phyloP scores from a whole-genome alignment of 2,113 vertebrate species.

The Podiceps cristatus region DNA sequence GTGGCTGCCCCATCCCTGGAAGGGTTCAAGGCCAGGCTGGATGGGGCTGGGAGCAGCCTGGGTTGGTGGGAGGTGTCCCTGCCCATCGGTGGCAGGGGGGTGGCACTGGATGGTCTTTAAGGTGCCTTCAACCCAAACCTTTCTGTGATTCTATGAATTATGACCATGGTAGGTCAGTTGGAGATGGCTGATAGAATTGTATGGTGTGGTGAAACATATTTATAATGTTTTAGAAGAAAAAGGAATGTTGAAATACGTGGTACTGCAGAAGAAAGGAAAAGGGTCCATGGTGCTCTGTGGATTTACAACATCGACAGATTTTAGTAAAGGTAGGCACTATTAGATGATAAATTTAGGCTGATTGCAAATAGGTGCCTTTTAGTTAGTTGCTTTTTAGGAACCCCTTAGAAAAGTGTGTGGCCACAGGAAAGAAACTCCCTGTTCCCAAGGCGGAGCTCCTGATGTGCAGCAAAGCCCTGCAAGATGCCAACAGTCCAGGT shows the following conservation, averaged over 20 bases:
- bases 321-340: neutral
- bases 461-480: neutral
- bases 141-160: neutral
- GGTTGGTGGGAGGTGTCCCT: no score
- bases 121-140: no score
- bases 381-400: neutral
- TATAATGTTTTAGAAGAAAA: neutral
- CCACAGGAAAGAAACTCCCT: neutral
- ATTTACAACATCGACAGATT: neutral
- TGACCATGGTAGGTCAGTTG: neutral
- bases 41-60: no score
- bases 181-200: neutral
- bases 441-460: neutral
- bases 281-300: accelerated
- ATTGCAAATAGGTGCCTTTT: neutral
- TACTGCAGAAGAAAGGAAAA: neutral
- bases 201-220: neutral
- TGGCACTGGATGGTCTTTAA: no score
- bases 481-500: neutral
- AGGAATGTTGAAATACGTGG: accelerated
- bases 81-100: no score
- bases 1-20: no score
- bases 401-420: neutral
- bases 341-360: neutral
- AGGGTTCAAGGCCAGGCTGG: no score